Conservation (phyloP, 2,113 vertebrate species). For the Colistium nudipinnis region DNA sequence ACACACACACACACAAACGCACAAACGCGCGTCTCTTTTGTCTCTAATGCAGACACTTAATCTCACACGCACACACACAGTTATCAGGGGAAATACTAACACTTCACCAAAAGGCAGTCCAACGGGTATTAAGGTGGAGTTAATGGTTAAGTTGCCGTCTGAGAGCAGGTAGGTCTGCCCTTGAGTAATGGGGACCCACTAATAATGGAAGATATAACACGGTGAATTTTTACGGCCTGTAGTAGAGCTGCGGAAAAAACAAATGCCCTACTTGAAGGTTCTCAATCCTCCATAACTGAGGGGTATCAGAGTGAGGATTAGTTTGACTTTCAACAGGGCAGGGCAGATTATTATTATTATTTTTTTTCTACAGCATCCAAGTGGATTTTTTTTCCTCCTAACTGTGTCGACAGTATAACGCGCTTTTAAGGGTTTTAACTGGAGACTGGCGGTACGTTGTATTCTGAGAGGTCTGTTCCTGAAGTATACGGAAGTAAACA, state of each 20-base stretch:
- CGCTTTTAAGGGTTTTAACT: no score
- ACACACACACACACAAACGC: slow-evolving; percentile 11
- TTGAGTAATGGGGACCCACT: slow-evolving; percentile 67
- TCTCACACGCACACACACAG: background rate
- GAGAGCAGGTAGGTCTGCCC: slow-evolving; percentile 25
- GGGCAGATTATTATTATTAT: no score
- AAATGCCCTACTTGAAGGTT: background rate
- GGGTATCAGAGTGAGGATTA: no score
- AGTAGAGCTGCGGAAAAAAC: background rate
- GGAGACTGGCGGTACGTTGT: no score
- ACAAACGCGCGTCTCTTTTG: no score
- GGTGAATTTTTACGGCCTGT: slow-evolving; percentile 38
- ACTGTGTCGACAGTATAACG: slow-evolving; percentile 7
- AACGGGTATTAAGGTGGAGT: slow-evolving; percentile 63
- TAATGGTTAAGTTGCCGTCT: slow-evolving; percentile 70
- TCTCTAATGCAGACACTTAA: background rate
- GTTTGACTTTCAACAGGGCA: no score
- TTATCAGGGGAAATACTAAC: slow-evolving; percentile 61
- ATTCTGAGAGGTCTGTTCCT: no score
- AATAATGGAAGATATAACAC: slow-evolving; percentile 42
- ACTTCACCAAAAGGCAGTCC: slow-evolving; percentile 55
- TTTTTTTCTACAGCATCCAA: slow-evolving; percentile 1
- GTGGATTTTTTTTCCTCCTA: background rate
- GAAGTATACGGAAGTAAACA: no score
- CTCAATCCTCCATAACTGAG: no score